Conservation (phyloP, 2,888 invertebrate species). For the Pogonocherus hispidulus region DNA sequence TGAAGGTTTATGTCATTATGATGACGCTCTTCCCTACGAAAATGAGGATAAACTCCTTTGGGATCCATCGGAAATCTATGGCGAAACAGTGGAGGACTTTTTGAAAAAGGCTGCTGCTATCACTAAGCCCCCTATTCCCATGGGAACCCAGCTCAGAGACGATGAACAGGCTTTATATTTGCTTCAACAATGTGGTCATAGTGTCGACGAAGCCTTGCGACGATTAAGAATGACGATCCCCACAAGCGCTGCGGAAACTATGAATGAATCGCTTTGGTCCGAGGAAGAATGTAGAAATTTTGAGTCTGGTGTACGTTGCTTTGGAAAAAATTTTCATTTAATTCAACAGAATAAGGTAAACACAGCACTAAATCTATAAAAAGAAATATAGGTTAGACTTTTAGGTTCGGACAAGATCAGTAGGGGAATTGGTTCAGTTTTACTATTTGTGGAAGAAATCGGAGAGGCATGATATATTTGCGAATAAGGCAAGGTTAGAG, state of each 20-base stretch:
- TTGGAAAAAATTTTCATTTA: constrained; percentile 96
- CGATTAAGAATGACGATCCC: constrained; percentile 71
- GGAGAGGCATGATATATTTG: constrained; percentile 93
- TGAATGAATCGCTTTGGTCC: constrained; percentile 86
- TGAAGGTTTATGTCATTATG: constrained; percentile 91
- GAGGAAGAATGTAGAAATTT: constrained; percentile 98
- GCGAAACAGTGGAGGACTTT: constrained; percentile 84
- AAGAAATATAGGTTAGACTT: constrained; percentile 44
- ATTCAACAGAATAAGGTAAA: constrained; percentile 93
- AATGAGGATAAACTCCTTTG: constrained; percentile 96
- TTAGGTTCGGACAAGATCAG: constrained; percentile 89
- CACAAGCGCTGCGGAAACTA: constrained; percentile 76
- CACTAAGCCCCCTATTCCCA: constrained; percentile 73
- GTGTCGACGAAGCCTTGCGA: constrained; percentile 92
- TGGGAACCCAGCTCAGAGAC: constrained; percentile 85
- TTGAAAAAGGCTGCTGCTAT: constrained; percentile 73
- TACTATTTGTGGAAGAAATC: constrained; percentile 99
- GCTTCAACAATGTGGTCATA: constrained; percentile 94
- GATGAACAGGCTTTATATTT: constrained; percentile 92
- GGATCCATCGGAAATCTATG: constrained; percentile 86
- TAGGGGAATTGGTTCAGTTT: constrained; percentile 97
- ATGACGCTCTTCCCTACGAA: constrained; percentile 93
- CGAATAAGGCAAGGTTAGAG: constrained; percentile 88
- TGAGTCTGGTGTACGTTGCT: constrained; percentile 92
- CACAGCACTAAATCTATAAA: too few species aligned